Conservation (phyloP, 2,113 vertebrate species). For the Phrynosoma blainvillii region DNA sequence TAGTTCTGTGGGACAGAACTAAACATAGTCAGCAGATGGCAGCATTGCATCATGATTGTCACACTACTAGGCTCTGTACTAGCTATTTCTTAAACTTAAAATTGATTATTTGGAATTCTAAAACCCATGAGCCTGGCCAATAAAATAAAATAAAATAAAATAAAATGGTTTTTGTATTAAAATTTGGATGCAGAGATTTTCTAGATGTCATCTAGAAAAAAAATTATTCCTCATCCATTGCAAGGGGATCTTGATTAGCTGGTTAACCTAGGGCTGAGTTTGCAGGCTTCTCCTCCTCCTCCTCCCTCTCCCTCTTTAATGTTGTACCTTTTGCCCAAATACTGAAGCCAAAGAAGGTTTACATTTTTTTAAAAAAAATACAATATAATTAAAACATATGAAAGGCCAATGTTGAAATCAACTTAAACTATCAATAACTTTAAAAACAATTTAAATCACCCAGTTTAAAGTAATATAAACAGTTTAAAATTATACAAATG, state of each 20-base stretch:
- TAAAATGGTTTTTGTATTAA: slow-evolving; percentile 17
- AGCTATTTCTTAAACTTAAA: neutral
- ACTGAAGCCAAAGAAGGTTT: no score
- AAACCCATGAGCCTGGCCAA: neutral
- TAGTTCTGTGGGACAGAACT: neutral
- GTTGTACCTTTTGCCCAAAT: no score
- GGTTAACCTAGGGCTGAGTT: neutral
- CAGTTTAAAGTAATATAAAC: no score
- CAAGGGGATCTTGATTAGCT: neutral
- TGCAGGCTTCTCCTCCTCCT: no score
- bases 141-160: neutral
- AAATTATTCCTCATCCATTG: neutral
- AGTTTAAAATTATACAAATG: no score
- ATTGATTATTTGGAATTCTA: neutral
- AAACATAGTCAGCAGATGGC: slow-evolving; percentile 57
- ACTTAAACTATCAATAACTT: no score
- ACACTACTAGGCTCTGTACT: slow-evolving; percentile 14
- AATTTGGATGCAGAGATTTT: neutral
- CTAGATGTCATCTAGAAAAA: neutral
- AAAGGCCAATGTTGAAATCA: no score
- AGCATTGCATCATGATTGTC: slow-evolving; percentile 55
- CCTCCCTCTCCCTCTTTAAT: no score
- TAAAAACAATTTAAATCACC: no score
- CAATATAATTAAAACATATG: no score
- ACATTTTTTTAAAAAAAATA: no score